Percentiles rank a stretch among this genome's conserved stretches.
Conservation (phyloP, 1,140 invertebrate species). For the Ceratosolen fusciceps region DNA sequence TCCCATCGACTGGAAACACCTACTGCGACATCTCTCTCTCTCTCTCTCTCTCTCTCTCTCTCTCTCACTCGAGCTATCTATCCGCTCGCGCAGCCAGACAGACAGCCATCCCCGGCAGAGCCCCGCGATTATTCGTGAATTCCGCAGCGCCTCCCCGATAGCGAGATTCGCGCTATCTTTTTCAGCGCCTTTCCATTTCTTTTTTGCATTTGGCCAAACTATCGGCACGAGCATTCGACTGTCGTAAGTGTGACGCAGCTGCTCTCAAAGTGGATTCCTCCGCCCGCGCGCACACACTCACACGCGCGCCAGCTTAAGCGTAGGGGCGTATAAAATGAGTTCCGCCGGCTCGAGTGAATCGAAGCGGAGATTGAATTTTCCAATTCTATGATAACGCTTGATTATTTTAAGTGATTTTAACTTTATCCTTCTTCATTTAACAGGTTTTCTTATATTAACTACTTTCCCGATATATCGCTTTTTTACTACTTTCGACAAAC, state of each 20-base stretch:
- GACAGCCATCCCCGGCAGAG: too few species aligned
- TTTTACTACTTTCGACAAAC: too few species aligned
- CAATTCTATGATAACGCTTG: slow-evolving; percentile 3
- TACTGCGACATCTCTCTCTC: slow-evolving; percentile 48
- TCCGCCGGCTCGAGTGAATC: neutral
- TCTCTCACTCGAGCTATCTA: neutral
- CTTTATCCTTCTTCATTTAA: neutral
- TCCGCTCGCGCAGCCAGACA: neutral
- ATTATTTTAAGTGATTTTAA: neutral
- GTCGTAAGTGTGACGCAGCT: slow-evolving; percentile 25
- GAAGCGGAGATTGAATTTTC: slow-evolving; percentile 6
- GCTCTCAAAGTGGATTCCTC: slow-evolving; percentile 14
- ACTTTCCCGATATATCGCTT: too few species aligned
- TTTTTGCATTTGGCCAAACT: slow-evolving; percentile 35
- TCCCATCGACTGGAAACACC: slow-evolving; percentile 57
- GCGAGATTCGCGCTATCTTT: slow-evolving; percentile 37
- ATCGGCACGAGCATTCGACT: slow-evolving; percentile 1
- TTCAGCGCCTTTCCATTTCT: slow-evolving; percentile 34
- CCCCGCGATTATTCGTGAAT: slow-evolving; percentile 53
- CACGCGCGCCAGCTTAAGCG: neutral
- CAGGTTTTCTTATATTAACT: neutral
- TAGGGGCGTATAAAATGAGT: neutral
- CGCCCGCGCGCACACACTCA: neutral
- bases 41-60: neutral
- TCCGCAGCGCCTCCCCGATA: slow-evolving; percentile 39